phyloP scores from a whole-genome alignment of 2,797 vertebrate genomes.

The Emys orbicularis region DNA sequence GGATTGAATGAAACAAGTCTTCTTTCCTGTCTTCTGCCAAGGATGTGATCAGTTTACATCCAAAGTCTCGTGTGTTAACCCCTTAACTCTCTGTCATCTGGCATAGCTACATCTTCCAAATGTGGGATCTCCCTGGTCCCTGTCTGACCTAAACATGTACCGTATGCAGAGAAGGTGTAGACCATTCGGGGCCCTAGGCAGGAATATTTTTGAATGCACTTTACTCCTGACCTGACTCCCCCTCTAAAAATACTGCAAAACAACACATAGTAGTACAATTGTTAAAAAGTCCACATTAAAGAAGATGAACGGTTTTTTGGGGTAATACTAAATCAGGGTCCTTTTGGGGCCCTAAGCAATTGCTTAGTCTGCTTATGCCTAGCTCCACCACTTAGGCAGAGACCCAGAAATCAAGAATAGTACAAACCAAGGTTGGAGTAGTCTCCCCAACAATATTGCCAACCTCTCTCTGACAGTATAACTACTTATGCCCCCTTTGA shows the following conservation, averaged over 20 bases:
- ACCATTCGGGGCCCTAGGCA: neutral
- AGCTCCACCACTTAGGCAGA: neutral
- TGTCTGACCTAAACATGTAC: neutral
- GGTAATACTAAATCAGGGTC: neutral
- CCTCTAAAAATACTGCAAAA: neutral
- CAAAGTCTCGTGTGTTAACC: fast-evolving
- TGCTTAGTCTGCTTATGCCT: neutral
- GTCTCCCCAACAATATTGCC: neutral
- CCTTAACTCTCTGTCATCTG: neutral
- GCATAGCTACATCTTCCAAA: neutral
- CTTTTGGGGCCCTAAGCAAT: neutral
- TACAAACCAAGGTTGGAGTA: neutral
- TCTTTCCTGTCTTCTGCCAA: neutral
- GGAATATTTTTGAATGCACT: neutral
- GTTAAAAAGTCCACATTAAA: neutral
- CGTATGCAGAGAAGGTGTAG: neutral
- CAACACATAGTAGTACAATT: neutral
- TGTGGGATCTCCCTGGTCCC: neutral
- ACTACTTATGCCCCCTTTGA: neutral
- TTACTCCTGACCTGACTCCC: neutral
- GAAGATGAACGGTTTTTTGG: neutral
- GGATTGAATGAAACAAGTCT: neutral
- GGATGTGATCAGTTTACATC: neutral
- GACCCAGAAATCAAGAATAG: neutral
- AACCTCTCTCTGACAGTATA: neutral